Conservation (phyloP, 2,113 vertebrate species). For the Potamarius usumacintae region DNA sequence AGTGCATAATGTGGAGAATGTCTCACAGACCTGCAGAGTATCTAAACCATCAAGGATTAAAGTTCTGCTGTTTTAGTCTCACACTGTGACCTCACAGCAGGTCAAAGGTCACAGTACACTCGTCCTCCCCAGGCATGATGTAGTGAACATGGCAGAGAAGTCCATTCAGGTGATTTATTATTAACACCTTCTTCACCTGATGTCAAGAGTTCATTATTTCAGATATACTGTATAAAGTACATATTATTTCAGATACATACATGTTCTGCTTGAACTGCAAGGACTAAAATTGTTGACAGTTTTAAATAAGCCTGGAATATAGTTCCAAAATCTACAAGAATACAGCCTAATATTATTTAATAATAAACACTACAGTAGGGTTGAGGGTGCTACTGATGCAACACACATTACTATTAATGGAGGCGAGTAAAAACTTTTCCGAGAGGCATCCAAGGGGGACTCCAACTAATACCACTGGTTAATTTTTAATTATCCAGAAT, state of each 20-base stretch:
- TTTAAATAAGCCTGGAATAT: background rate
- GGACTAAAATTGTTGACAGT: background rate
- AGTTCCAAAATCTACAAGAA: background rate
- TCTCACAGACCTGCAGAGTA: background rate
- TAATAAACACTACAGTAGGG: background rate
- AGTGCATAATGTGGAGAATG: background rate
- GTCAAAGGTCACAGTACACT: background rate
- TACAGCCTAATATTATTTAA: background rate
- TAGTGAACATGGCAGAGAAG: background rate
- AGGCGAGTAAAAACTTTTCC: background rate
- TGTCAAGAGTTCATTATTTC: background rate
- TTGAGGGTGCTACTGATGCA: background rate
- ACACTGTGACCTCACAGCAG: slow-evolving; percentile 6
- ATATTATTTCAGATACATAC: background rate
- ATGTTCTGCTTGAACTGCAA: background rate
- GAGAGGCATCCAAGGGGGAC: background rate
- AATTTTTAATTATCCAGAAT: background rate
- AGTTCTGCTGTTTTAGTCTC: background rate
- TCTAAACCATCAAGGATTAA: background rate
- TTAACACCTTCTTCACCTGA: background rate
- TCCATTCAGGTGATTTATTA: background rate
- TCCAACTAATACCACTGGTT: background rate
- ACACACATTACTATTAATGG: background rate
- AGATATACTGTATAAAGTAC: background rate
- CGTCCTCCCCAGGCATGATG: background rate